A percentile compares a stretch with the other conserved stretches of the same genome.
These are phyloP conservation scores for Molanna angustata DNA, from an alignment of 2,888 invertebrate genomes.

Conservation along the genomic window DNA sequence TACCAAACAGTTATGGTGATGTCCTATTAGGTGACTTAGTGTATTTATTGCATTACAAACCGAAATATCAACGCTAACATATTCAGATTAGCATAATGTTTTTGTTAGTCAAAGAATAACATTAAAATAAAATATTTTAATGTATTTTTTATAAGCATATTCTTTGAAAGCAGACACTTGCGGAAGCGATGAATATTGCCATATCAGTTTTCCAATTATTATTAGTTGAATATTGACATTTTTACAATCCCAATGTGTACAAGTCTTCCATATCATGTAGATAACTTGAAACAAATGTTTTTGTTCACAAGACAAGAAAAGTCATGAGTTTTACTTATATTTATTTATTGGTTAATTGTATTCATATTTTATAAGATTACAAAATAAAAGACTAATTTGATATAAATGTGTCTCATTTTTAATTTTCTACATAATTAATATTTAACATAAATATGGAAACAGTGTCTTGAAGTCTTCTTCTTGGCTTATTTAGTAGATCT, in stretches of 20 bases:
- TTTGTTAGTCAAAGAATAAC: conserved; percentile 23
- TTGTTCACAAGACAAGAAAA: conserved; percentile 33
- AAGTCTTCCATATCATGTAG: conserved; percentile 52
- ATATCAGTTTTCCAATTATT: conserved; percentile 52
- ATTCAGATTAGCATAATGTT: conserved; percentile 30
- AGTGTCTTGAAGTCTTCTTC: no score
- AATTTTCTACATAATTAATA: no score
- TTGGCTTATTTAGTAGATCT: no score
- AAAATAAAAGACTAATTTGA: conserved; percentile 33
- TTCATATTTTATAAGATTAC: conserved; percentile 33
- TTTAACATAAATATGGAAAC: no score
- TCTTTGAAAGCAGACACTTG: conserved; percentile 23
- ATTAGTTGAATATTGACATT: conserved; percentile 21
- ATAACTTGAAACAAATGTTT: conserved; percentile 31
- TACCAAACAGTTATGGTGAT: no score
- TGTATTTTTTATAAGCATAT: conserved; percentile 34
- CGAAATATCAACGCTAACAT: conserved; percentile 32
- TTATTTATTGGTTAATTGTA: conserved; percentile 34
- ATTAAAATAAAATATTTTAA: conserved; percentile 26
- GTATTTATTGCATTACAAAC: no score
- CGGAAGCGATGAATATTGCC: conserved; percentile 44
- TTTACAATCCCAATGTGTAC: conserved; percentile 32
- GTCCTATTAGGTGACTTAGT: no score
- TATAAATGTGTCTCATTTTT: conserved; percentile 9
- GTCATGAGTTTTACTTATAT: conserved; percentile 32